Conservation (phyloP, 1,140 invertebrate genomes). For the Drosophila pandora region DNA sequence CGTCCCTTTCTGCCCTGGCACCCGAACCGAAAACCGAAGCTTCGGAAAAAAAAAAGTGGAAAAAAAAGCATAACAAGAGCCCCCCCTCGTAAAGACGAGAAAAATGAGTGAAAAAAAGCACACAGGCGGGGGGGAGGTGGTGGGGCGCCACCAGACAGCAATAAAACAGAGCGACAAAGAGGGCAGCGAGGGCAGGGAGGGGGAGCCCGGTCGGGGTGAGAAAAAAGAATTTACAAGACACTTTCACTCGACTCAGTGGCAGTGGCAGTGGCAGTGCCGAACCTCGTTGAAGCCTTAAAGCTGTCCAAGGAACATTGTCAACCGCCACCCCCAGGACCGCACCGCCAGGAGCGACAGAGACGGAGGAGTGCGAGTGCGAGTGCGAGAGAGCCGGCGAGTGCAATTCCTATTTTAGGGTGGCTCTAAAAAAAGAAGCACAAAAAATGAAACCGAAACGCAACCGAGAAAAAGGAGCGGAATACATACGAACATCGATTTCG, state of each 20-base stretch:
- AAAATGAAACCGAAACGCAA: slow-evolving; percentile 23
- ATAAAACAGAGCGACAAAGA: slow-evolving; percentile 25
- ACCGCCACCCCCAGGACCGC: slow-evolving; percentile 5
- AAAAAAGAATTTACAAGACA: slow-evolving; percentile 45
- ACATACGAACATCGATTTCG: slow-evolving; percentile 83
- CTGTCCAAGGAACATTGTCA: slow-evolving; percentile 46
- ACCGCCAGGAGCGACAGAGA: slow-evolving; percentile 20
- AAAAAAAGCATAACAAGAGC: slow-evolving; percentile 24
- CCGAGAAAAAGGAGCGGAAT: slow-evolving; percentile 51
- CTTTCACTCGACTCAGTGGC: slow-evolving; percentile 61
- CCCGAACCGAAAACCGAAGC: slow-evolving; percentile 52
- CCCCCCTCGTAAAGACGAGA: background rate
- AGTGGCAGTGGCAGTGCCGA: slow-evolving; percentile 36
- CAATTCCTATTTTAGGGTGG: slow-evolving; percentile 57
- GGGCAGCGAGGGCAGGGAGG: background rate
- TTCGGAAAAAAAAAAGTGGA: slow-evolving; percentile 22
- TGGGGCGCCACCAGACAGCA: slow-evolving; percentile 28
- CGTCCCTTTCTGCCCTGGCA: slow-evolving; percentile 67
- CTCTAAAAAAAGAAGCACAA: slow-evolving; percentile 42
- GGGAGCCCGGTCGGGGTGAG: background rate
- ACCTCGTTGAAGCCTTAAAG: slow-evolving; percentile 61
- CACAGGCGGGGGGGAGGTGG: slow-evolving; percentile 1
- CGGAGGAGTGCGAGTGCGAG: slow-evolving; percentile 5
- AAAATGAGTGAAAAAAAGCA: slow-evolving; percentile 57
- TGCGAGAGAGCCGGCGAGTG: slow-evolving; percentile 16